A percentile compares a stretch with the other conserved stretches of the same genome.
phyloP scores from a whole-genome alignment of 2,113 vertebrate genomes.

The Cryptomyrus ogoouensis region DNA sequence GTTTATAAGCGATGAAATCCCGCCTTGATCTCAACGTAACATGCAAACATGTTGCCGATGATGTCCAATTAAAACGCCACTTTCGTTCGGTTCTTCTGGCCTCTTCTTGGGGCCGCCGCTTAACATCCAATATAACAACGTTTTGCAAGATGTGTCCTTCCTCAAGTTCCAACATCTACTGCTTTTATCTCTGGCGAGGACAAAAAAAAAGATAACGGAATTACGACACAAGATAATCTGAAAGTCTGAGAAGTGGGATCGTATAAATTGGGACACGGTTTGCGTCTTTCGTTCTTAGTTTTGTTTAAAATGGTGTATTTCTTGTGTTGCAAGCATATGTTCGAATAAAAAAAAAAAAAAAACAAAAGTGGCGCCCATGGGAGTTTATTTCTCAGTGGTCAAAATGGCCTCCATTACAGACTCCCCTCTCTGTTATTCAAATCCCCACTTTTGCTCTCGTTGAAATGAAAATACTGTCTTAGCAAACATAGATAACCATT shows the following conservation, averaged over 20 bases:
- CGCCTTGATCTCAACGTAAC: neutral
- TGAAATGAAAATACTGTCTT: neutral
- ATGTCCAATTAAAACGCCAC: constrained; percentile 4
- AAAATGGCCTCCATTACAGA: constrained; percentile 17
- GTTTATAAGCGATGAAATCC: neutral
- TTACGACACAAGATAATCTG: neutral
- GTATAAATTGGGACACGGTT: neutral
- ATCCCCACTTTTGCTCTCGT: neutral
- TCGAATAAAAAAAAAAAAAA: constrained; percentile 15
- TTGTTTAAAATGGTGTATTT: neutral
- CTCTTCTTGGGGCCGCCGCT: neutral
- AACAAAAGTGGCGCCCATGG: constrained; percentile 15
- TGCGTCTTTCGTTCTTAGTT: neutral
- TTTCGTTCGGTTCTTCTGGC: neutral
- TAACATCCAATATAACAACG: neutral
- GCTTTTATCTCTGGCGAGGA: neutral
- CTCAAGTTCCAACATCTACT: constrained; percentile 5
- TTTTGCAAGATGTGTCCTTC: constrained; percentile 5
- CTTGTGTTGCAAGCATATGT: constrained; percentile 5
- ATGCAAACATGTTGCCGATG: neutral
- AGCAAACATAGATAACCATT: neutral
- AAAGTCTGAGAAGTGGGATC: neutral
- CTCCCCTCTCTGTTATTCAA: neutral
- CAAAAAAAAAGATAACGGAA: constrained; percentile 17
- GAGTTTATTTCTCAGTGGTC: constrained; percentile 17